Evolutionary conservation across 2,113 vertebrate genomes (phyloP).

Genomic region (Perccottus glenii): DNA sequence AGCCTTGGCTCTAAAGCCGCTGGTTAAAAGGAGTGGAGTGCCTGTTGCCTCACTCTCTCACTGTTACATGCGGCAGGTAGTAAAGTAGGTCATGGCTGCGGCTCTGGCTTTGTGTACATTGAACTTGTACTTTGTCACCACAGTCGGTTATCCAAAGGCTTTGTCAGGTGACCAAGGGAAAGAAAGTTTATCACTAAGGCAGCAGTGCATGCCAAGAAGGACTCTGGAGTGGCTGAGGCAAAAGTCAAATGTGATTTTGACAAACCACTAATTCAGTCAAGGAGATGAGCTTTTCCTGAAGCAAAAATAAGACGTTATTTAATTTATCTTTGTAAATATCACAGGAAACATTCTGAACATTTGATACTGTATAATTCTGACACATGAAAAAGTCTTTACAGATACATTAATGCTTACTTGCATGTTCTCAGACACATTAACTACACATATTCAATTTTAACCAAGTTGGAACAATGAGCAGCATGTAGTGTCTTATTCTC

Average conservation of each 20-base stretch:
- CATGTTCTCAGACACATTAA: slow-evolving; percentile 21
- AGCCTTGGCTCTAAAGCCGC: slow-evolving; percentile 28
- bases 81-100: slow-evolving; percentile 57
- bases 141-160: slow-evolving; percentile 13
- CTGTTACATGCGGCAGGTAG: slow-evolving; percentile 33
- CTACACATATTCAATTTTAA: neutral
- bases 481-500: slow-evolving; percentile 18
- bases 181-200: slow-evolving; percentile 15
- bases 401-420: neutral
- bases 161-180: slow-evolving; percentile 54
- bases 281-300: slow-evolving; percentile 23
- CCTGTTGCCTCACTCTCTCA: slow-evolving; percentile 17
- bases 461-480: slow-evolving; percentile 14
- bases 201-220: slow-evolving; percentile 18
- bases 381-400: no score
- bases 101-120: slow-evolving; percentile 60
- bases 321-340: neutral
- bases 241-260: slow-evolving; percentile 47
- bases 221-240: slow-evolving; percentile 1
- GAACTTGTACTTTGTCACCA: slow-evolving; percentile 58
- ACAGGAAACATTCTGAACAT: no score
- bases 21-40: slow-evolving; percentile 44
- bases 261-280: neutral
- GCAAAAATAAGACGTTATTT: neutral
- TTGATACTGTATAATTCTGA: no score